Evolutionary conservation across 2,888 invertebrate species (phyloP).

Genomic region (Parelbella ahira): DNA sequence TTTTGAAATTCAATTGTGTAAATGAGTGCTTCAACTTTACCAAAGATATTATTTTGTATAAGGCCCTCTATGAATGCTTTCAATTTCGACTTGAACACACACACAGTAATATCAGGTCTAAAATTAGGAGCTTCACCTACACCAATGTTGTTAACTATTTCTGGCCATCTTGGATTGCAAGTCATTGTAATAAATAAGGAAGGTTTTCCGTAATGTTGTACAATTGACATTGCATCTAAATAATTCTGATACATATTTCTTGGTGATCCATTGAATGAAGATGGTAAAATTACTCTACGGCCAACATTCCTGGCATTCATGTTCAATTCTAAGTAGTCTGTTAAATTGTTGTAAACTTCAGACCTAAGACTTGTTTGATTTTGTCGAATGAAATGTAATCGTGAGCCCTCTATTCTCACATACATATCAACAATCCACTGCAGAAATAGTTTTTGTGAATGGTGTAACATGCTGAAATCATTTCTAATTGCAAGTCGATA

Average conservation of each 20-base stretch:
- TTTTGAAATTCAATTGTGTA: constrained; percentile 3
- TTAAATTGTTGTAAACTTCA: background rate
- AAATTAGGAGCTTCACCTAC: background rate
- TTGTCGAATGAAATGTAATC: background rate
- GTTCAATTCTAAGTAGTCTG: background rate
- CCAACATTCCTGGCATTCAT: background rate
- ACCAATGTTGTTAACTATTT: background rate
- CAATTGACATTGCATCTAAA: background rate
- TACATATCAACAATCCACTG: background rate
- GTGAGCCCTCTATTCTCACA: background rate
- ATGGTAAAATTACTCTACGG: background rate
- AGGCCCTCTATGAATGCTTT: background rate
- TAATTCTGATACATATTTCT: background rate
- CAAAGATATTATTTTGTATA: background rate
- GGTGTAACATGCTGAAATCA: background rate
- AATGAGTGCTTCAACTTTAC: background rate
- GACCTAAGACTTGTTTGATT: background rate
- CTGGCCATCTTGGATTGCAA: background rate
- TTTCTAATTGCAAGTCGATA: too few species aligned
- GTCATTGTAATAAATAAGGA: background rate
- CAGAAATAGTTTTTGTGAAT: background rate
- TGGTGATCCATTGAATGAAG: background rate
- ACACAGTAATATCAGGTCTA: background rate
- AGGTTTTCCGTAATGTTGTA: background rate
- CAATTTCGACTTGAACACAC: background rate